phyloP scores from a whole-genome alignment of 1,140 invertebrate species.

The Homalodisca vitripennis region DNA sequence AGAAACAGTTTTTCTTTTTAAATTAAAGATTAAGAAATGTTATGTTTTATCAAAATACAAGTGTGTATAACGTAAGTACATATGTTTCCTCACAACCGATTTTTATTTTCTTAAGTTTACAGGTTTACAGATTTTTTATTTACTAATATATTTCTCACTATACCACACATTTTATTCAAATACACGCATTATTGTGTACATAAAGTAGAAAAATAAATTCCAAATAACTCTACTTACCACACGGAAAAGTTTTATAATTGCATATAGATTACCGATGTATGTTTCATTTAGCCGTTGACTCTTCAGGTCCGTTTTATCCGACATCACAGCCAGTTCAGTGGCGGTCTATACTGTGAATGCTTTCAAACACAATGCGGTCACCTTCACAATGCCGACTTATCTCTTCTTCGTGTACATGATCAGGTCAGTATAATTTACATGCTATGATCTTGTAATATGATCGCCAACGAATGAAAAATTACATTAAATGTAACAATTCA shows the following conservation, averaged over 20 bases:
- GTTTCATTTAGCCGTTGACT: background rate
- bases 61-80: too few relatives aligned
- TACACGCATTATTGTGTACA: background rate
- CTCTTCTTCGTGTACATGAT: slow-evolving; percentile 33
- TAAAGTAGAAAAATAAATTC: background rate
- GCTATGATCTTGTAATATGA: background rate
- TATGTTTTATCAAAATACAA: too few relatives aligned
- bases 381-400: slow-evolving; percentile 38
- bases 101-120: too few relatives aligned
- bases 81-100: too few relatives aligned
- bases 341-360: slow-evolving; percentile 35
- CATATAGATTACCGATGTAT: background rate
- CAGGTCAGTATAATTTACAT: background rate
- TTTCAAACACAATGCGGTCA: slow-evolving; percentile 36
- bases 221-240: background rate
- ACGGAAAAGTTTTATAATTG: background rate
- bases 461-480: background rate
- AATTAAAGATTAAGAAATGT: too few relatives aligned
- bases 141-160: too few relatives aligned
- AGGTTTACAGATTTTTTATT: too few relatives aligned
- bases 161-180: too few relatives aligned
- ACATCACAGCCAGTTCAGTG: slow-evolving; percentile 37
- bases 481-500: background rate
- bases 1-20: too few relatives aligned
- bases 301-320: slow-evolving; percentile 40